Percentiles rank a stretch among this genome's conserved stretches.
phyloP scores from a whole-genome alignment of 2,797 vertebrate species.

The Hypotaenidia philippensis region DNA sequence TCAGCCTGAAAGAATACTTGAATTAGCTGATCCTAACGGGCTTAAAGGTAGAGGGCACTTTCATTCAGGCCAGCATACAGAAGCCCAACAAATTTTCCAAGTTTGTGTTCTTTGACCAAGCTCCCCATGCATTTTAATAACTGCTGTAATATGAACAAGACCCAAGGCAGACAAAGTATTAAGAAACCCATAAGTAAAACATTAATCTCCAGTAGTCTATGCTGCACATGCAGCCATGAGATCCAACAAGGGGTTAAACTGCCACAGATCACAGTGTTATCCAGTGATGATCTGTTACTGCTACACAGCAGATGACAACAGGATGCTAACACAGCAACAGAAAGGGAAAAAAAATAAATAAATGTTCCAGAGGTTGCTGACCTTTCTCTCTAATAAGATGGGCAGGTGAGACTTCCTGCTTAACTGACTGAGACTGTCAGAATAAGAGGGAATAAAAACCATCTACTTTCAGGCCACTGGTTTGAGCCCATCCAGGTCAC shows the following conservation, averaged over 20 bases:
- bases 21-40: not conserved
- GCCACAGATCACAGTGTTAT: not conserved
- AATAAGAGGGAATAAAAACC: not conserved
- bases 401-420: not conserved
- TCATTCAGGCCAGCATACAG: not conserved
- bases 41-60: not conserved
- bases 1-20: not conserved
- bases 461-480: not conserved
- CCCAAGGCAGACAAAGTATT: not conserved
- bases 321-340: not conserved
- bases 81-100: not conserved
- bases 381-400: not conserved
- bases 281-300: not conserved
- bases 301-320: not conserved
- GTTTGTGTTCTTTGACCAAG: not conserved
- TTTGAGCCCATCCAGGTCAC: not conserved
- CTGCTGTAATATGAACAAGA: not conserved
- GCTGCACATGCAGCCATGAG: not conserved
- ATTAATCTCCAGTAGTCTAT: not conserved
- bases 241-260: not conserved
- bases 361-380: not conserved
- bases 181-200: not conserved
- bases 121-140: not conserved
- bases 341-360: not conserved
- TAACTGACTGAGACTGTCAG: not conserved